Evolutionary conservation across 2,113 vertebrate genomes (phyloP).

Genomic region (Thoracochromis brauschi): DNA sequence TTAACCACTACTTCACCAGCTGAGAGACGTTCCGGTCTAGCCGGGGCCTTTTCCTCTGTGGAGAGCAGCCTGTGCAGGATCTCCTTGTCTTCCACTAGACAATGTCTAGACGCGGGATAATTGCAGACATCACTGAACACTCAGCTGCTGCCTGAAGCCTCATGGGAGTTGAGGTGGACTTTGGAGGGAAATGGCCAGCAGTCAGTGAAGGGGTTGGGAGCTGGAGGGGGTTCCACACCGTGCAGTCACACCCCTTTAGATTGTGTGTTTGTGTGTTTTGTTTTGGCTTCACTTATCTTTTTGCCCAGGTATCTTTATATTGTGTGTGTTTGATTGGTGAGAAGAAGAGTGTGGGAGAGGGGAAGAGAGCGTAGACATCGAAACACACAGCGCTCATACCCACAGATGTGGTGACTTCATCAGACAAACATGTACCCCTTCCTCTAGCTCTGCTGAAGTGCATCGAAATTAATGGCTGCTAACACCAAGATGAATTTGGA

Average conservation of each 20-base stretch:
- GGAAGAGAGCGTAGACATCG: background rate
- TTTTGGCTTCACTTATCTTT: background rate
- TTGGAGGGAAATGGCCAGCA: conserved; percentile 72
- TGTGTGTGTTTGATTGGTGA: background rate
- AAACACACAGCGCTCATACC: conserved; percentile 37
- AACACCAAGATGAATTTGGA: background rate
- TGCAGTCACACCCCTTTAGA: background rate
- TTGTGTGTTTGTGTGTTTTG: background rate
- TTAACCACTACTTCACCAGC: conserved; percentile 15
- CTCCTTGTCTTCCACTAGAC: conserved; percentile 81
- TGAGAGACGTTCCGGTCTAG: conserved; percentile 12
- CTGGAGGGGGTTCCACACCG: background rate
- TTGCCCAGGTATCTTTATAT: background rate
- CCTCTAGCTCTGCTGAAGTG: conserved; percentile 18
- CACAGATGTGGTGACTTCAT: conserved; percentile 69
- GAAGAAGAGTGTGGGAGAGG: background rate
- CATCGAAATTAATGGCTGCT: conserved; percentile 5
- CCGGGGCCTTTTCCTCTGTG: conserved; percentile 27
- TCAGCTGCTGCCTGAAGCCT: conserved; percentile 80
- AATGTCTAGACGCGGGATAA: conserved; percentile 91
- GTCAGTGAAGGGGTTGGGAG: background rate
- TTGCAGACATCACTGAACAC: conserved; percentile 89
- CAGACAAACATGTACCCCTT: conserved; percentile 47
- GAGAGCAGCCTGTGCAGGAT: conserved; percentile 28
- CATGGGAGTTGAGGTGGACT: conserved; percentile 78